Evolutionary conservation across 2,113 vertebrate genomes (phyloP).

Genomic region (Cyanocitta stelleri): DNA sequence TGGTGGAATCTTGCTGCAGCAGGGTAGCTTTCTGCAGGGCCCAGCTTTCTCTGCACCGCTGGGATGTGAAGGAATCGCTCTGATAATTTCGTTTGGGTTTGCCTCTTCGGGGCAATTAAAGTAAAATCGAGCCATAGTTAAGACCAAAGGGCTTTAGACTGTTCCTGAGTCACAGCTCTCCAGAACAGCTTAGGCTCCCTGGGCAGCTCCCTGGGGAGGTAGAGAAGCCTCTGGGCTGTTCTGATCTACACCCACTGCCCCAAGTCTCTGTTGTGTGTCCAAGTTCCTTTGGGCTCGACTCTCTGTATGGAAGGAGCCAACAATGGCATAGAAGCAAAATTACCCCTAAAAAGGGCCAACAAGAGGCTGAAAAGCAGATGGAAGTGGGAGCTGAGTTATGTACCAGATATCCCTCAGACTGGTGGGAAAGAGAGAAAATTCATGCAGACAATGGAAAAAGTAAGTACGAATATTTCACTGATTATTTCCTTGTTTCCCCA

Average conservation of each 20-base stretch:
- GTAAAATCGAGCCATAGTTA: neutral
- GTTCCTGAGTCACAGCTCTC: neutral
- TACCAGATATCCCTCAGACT: neutral
- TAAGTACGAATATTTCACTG: neutral
- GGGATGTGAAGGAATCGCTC: neutral
- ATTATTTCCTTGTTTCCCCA: neutral
- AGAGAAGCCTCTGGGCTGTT: neutral
- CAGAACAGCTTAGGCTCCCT: neutral
- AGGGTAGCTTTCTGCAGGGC: neutral
- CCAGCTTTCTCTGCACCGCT: fast-evolving
- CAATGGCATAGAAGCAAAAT: neutral
- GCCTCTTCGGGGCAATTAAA: neutral
- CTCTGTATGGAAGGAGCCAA: fast-evolving
- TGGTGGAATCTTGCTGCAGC: neutral
- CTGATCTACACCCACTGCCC: neutral
- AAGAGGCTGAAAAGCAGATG: neutral
- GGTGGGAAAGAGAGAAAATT: neutral
- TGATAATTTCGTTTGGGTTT: neutral
- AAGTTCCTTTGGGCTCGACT: neutral
- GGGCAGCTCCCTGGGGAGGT: neutral
- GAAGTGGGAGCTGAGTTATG: neutral
- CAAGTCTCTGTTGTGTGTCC: neutral
- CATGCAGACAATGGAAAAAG: neutral
- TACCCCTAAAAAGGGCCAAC: neutral
- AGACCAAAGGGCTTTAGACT: neutral